Base-by-base conservation (phyloP, 1,140 invertebrate genomes). In the Drosophila lowei region DNA sequence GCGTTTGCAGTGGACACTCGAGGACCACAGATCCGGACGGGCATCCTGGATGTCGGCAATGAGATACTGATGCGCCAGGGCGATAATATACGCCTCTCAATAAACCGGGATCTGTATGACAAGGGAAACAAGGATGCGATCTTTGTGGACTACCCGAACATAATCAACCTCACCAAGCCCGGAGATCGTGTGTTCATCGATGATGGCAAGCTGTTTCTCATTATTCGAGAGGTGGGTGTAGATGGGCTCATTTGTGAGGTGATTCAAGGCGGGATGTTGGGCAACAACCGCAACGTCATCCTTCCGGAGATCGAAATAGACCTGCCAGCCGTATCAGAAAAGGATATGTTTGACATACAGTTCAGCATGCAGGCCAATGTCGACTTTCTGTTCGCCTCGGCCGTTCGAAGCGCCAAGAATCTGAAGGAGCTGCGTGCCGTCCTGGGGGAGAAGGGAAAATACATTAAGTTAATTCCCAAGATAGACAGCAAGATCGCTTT, bases 361-460 rank as follows among this genome's bases (percentile, higher is more conserved):
- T 99, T 99, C 91, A 98, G 98, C 70, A 96, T 99, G 11, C 95
- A 99, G 76, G 96, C 98, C 90, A 95, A 95, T 18, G 94, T 99
- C n/a, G 99, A 99, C 84, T 99, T 99, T 94, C 94, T 99, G 41
- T 99, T 99, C 92, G 99, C 98, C 0, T 99, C 98, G 0, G 99
- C 99, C 90, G 99, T 99, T 78, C 94, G 98, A 75, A 95, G 97
- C 92, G 98, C 96, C 13, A 94, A 94, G 3, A 98, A 97, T 28
- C 93, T 99, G 5, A 92, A 94, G 7, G 96, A 98, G 91, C 98
- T 99, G 71, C 94, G 98, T 30, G 84, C 93, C 23, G 96, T 99
- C 81, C 93, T 99, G 18, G 97, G 97, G 15, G 96, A 97, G 48
- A 95, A 97, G 90, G 98, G 98, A 6, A 98, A 97, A 90, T 94